Percentiles rank a stretch among this genome's conserved stretches.
These are phyloP conservation scores for Crocidura indochinensis DNA, from an alignment of 2,797 vertebrate genomes.

Conservation along the genomic window DNA sequence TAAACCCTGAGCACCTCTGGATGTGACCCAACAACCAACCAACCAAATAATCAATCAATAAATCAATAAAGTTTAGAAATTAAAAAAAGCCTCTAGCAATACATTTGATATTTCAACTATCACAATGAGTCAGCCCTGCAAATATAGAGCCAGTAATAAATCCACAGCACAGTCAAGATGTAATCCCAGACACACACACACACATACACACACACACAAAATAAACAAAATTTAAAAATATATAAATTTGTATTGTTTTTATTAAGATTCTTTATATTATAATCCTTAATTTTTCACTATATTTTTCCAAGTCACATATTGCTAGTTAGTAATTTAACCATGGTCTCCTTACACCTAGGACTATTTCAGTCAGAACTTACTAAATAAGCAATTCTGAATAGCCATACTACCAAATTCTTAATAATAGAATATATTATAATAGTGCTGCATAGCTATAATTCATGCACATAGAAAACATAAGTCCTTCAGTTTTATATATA, in stretches of 20 bases:
- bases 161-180: too few species aligned
- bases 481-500: not conserved
- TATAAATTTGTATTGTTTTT: not conserved
- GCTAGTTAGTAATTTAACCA: not conserved
- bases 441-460: not conserved
- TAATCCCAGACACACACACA: too few species aligned
- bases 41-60: too few species aligned
- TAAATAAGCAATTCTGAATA: slow-evolving; percentile 14
- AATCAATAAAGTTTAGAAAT: too few species aligned
- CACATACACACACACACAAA: too few species aligned
- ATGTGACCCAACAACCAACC: too few species aligned
- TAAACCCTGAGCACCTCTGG: too few species aligned
- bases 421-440: not conserved
- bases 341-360: not conserved
- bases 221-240: not conserved
- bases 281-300: not conserved
- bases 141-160: too few species aligned
- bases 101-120: too few species aligned
- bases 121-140: too few species aligned
- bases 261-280: not conserved
- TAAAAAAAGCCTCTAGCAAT: too few species aligned
- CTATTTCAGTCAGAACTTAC: not conserved
- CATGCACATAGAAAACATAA: not conserved
- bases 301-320: not conserved
- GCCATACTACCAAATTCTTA: not conserved